Base-by-base conservation (phyloP, 2,888 invertebrate genomes). In the Euzetes globulus region DNA sequence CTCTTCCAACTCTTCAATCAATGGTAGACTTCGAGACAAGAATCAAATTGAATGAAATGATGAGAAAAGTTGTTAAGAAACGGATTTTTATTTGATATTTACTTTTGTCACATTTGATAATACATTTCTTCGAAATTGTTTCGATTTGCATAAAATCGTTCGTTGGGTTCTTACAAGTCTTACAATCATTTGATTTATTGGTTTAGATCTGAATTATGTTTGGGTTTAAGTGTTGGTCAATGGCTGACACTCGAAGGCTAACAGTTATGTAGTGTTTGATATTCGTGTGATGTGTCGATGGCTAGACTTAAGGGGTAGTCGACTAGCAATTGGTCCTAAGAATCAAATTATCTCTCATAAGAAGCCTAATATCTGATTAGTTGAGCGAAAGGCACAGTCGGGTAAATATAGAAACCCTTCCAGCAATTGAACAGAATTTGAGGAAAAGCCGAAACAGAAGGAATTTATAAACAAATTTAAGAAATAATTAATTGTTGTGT, bases 361-460 rank as follows among this genome's bases (percentile, higher is more conserved):
- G 58, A 58, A 65, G 41, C 37, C n/a, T 19, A 19, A 47, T 45
- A 70, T 70, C 41, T 27, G 45, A 25, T 33, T 29, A 47, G 22
- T 70, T 45, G 41, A 70, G 70, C 70, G 63, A 70, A 68, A 70
- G 70, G 70, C 70, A 70, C 70, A 70, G 70, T 70, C 45, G 70
- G 70, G 70, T 47, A 70, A 41, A 17, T 22, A 68, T 33, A 19
- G 15, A 47, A 70, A 47, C 70, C 70, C 47, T 70, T 45, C 63
- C 47, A 45, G 41, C 70, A 47, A 25, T 70, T 70, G 45, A 47
- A 70, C 47, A 45, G 25, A 70, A 45, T 70, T 6, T 45, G 22
- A 41, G 45, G 45, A 19, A 47, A 47, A 22, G 45, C 25, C 22
- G 45, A 63, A 63, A 63, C 37, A 68, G 7, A 19, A 37, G 37